phyloP scores from a whole-genome alignment of 2,113 vertebrate species.

The Abramis brama region DNA sequence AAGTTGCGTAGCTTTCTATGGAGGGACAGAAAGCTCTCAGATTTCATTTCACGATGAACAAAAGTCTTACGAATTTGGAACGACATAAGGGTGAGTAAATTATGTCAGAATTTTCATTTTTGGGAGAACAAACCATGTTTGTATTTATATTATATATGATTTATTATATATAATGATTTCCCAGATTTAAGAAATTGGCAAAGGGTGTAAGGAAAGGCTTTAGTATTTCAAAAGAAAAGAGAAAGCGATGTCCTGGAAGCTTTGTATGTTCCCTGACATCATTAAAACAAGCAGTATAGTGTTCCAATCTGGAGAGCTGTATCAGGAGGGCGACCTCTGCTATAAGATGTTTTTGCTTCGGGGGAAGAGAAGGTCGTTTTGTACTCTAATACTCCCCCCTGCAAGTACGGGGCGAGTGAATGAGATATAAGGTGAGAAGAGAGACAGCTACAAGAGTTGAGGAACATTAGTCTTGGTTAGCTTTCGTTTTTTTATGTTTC shows the following conservation, averaged over 20 bases:
- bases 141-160: too few species aligned
- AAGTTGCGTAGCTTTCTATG: too few species aligned
- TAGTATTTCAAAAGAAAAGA: conserved; percentile 49
- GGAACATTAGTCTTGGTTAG: conserved; percentile 11
- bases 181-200: neutral
- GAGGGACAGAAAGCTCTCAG: too few species aligned
- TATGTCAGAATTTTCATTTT: too few species aligned
- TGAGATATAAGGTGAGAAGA: conserved; percentile 71
- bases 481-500: conserved; percentile 29
- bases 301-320: conserved; percentile 70
- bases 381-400: conserved; percentile 66
- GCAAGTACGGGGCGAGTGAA: conserved; percentile 73
- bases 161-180: too few species aligned
- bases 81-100: too few species aligned
- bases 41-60: too few species aligned
- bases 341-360: conserved; percentile 78
- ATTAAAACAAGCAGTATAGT: conserved; percentile 78
- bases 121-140: too few species aligned
- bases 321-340: conserved; percentile 74
- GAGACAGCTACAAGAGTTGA: conserved; percentile 59
- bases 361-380: conserved; percentile 77
- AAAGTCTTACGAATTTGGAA: too few species aligned
- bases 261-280: conserved; percentile 70
- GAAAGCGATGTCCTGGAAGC: conserved; percentile 22
- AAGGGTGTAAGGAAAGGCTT: conserved; percentile 63